These are phyloP conservation scores for Astropecten irregularis DNA, from an alignment of 53 echinoderm and acorn worm genomes.

Conservation along the genomic window DNA sequence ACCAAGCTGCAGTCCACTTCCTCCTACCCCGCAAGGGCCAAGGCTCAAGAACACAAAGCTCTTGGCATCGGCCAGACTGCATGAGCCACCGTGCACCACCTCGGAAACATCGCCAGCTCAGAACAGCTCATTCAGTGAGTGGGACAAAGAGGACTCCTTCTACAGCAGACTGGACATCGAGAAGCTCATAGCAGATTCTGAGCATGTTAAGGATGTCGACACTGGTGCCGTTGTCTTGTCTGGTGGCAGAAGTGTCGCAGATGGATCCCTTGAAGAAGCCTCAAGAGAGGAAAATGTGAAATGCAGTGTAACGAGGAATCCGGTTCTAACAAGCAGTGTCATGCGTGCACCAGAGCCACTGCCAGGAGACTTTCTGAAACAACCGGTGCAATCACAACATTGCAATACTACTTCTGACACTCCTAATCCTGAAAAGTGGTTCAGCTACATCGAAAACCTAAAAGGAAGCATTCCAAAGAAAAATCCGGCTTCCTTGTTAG, in stretches of 20 bases:
- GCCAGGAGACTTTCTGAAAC: too few relatives aligned
- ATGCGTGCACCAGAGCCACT: neutral
- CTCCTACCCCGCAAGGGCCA: conserved; percentile 21
- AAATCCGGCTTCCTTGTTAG: neutral
- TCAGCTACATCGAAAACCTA: conserved; percentile 27
- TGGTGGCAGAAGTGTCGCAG: neutral
- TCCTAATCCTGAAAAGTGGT: conserved; percentile 62
- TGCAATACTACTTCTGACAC: neutral
- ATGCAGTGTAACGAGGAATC: conserved; percentile 20
- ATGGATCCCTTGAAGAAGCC: too few relatives aligned
- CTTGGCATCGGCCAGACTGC: neutral
- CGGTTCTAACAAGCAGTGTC: neutral
- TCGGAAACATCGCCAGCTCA: neutral
- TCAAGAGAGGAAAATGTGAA: neutral
- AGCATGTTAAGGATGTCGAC: neutral
- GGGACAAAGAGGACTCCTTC: conserved; percentile 68
- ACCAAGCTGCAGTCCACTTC: conserved; percentile 18
- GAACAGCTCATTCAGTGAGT: conserved; percentile 10
- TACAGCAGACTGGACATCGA: conserved; percentile 62
- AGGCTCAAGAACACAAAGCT: neutral
- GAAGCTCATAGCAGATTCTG: conserved; percentile 47
- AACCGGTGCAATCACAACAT: neutral
- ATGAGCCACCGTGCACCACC: neutral
- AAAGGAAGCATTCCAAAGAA: neutral
- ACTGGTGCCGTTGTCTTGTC: too few relatives aligned